Base-by-base conservation (phyloP, 2,797 vertebrate species). In the Euphonia xanthogaster region DNA sequence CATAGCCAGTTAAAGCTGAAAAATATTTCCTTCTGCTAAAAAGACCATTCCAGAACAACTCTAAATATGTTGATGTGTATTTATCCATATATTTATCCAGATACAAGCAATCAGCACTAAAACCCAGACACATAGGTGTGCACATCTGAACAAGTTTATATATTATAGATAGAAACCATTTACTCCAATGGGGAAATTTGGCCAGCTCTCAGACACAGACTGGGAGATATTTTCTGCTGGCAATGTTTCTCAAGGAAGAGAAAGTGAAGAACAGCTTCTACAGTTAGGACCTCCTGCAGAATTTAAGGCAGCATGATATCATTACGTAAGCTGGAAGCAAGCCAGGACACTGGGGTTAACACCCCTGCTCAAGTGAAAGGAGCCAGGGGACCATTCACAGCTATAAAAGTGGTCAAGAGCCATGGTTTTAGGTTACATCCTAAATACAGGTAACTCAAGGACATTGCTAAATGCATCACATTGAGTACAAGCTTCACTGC, bases 361-460 rank as follows among this genome's bases (percentile, higher is more conserved):
- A 96, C 86, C 44, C 68, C n/a, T 93, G n/a, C 70, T 92, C 79
- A 68, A 91, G 45, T 80, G 84, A 79, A 88, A 93, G 70, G 94
- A 91, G 44, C 37, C 88, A 76, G 35, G 93, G 94, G 93, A 96
- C 68, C 3, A 5, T 88, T 94, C 93, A 60, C 48, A 93, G 74
- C 71, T 81, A 61, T 89, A 96, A 94, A 97, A 95, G 30, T 88
- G 79, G 86, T 70, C 77, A 92, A 87, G 65, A 76, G 79, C 54
- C 65, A 13, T 10, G 75, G 93, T 82, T 93, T 97, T 94, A 90
- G 14, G 53, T 96, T 97, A 92, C 85, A 83, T 87, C 33, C 30
- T 86, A 90, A 94, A 77, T 66, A 17, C 75, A 94, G 86, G 83
- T 96, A 68, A 93, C 68, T 65, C 93, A 95, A 95, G 94, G 92